Percentiles rank a stretch among this genome's conserved stretches.
phyloP scores from a whole-genome alignment of 2,888 invertebrate genomes.

The Drosophila monieri region DNA sequence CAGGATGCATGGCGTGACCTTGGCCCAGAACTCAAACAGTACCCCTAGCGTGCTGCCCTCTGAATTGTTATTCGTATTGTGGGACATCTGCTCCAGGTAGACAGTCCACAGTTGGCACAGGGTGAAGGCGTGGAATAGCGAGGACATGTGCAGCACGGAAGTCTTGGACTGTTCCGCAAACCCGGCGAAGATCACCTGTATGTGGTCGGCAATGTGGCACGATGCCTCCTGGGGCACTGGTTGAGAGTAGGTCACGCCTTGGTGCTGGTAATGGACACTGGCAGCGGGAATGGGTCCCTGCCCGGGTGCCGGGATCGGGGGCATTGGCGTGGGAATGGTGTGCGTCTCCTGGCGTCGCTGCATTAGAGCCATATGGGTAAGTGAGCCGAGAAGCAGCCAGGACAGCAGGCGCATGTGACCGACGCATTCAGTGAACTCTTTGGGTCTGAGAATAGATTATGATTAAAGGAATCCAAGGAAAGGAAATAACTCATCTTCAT shows the following conservation, averaged over 20 bases:
- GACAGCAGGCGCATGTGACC: slow-evolving; percentile 96
- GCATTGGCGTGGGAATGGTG: slow-evolving; percentile 62
- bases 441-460: slow-evolving; percentile 86
- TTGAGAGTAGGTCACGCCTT: slow-evolving; percentile 86
- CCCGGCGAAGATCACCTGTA: slow-evolving; percentile 97
- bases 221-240: slow-evolving; percentile 98
- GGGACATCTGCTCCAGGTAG: slow-evolving; percentile 95
- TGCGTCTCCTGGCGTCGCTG: slow-evolving; percentile 74
- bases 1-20: slow-evolving; percentile 97
- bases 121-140: slow-evolving; percentile 98
- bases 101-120: slow-evolving; percentile 99
- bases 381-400: slow-evolving; percentile 97
- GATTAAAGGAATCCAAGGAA: not conserved
- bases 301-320: slow-evolving; percentile 34
- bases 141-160: slow-evolving; percentile 97
- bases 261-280: slow-evolving; percentile 74
- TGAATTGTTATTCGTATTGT: slow-evolving; percentile 87
- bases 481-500: not conserved
- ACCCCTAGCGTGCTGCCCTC: slow-evolving; percentile 92
- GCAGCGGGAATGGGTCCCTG: slow-evolving; percentile 51
- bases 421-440: slow-evolving; percentile 97
- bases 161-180: slow-evolving; percentile 98
- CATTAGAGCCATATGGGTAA: slow-evolving; percentile 92
- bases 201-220: slow-evolving; percentile 98
- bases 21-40: slow-evolving; percentile 98